Base-by-base conservation (phyloP, 2,888 invertebrate genomes). In the Lithophane semibrunnea region DNA sequence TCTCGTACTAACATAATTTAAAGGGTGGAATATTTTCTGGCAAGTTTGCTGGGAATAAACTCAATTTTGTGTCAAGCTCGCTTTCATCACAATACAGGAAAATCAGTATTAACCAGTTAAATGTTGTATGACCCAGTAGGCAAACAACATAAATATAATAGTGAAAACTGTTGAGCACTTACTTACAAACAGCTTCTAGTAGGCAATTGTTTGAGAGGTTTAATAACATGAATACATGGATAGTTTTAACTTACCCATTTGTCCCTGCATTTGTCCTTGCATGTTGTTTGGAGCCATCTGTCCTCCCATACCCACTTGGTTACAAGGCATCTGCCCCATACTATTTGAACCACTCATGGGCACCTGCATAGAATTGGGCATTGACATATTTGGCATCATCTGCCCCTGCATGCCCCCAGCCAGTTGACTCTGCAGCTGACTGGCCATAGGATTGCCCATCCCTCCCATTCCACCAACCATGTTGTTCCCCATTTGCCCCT, bases 401-500 rank as follows among this genome's bases (percentile, higher is more conserved):
- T 96, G 97, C 0, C 95, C 95, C 71, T 95, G 95, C 94, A 96
- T 95, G 12, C 94, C 94, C 0, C 93, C 95, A 9, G 93, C 94
- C 80, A 97, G 86, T 79, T 96, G 96, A 49, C 89, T 96, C 86
- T 96, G 96, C 69, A 97, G 88, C 88, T 95, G 96, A 87, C 96
- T 97, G 2, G 94, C 94, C 95, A 97, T 96, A 0, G 97, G 95
- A 65, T 96, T 96, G 0, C 92, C 94, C 94, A 96, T 97, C 9
- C 93, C 94, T 42, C 91, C 95, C 95, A 97, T 96, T 0, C 93
- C 93, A 0, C 93, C 93, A 93, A 97, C 93, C 95, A 97, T 97
- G 69, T 97, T 97, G 71, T 95, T 94, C 16, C 96, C 96, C 95
- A 97, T 97, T 65, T 96, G 96, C 0, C 96, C 95, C 90, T 97